Evolutionary conservation across 2,888 invertebrate species (phyloP), one percentile per base, ranked within the genome.

Genomic region (Sinotaia quadrata): DNA sequence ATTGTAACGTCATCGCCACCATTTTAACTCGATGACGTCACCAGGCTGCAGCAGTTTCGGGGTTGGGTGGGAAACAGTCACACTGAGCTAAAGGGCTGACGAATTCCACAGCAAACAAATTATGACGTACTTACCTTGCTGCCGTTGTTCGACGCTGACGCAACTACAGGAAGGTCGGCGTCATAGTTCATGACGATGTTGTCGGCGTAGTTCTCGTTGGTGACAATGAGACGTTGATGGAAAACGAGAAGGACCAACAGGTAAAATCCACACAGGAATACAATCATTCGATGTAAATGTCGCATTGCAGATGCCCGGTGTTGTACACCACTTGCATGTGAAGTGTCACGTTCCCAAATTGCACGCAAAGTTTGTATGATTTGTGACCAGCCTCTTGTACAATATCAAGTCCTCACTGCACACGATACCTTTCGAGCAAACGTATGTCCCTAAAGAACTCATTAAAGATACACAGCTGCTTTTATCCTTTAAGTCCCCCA

Each of bases 181-280:
- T 47, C 47, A 24, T 24, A 24, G 47, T 8, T 4, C 47, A 47
- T 18, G 47, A 47, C 47, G 47, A 24, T n/a, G 47, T 21, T 47
- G 7, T 47, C 24, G 47, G 21, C 4, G 47, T 47, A n/a, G 18
- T 47, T 24, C 15, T 15, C 8, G 41, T 10, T 24, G 51, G 3
- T 21, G 54, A 15, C 29, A 4, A 24, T 52, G 24, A 10, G 24
- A 18, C 29, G 52, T 1, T 37, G 65, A 44, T 65, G 65, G 21
- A 65, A 65, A 44, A 65, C 27, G 41, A 65, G 41, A 27, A 65
- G 65, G 21, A 41, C 65, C 15, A 65, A 21, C 44, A 54, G 12
- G 31, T 65, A 65, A 31, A 65, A 54, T 54, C 54, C 41, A 31
- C 65, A 65, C 31, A 65, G 56, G n/a, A 56, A 18, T 24, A 41